Evolutionary conservation across 1,140 invertebrate genomes (phyloP).

Genomic region (Andricus grossulariae): DNA sequence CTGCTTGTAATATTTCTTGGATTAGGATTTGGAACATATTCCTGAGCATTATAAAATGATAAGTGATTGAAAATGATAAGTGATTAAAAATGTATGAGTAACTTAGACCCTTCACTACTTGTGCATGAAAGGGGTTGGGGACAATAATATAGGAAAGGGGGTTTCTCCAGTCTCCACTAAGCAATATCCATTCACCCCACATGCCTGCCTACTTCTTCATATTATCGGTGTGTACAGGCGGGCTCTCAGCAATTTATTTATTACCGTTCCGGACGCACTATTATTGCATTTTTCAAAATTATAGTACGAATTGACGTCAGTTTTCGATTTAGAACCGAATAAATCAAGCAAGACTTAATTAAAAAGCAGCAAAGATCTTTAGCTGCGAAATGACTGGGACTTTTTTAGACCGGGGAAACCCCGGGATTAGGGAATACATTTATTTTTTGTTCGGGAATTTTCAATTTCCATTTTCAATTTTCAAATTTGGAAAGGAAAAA

Average conservation of each 20-base stretch:
- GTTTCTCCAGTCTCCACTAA: conserved; percentile 66
- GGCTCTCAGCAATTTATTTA: conserved; percentile 76
- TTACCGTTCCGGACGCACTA: conserved; percentile 71
- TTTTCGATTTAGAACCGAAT: not conserved
- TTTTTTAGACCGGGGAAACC: too few relatives aligned
- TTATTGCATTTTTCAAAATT: conserved; percentile 75
- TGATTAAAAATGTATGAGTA: conserved; percentile 28
- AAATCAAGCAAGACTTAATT: conserved; percentile 25
- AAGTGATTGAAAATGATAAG: not conserved
- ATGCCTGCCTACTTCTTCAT: conserved; percentile 72
- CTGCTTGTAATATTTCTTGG: too few relatives aligned
- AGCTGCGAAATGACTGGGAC: too few relatives aligned
- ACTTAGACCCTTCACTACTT: conserved; percentile 59
- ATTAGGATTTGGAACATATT: too few relatives aligned
- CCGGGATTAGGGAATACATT: too few relatives aligned
- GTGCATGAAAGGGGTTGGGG: conserved; percentile 64
- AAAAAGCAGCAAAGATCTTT: not conserved
- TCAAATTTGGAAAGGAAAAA: too few relatives aligned
- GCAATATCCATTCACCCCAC: conserved; percentile 74
- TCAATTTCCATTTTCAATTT: too few relatives aligned
- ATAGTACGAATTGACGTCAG: conserved; percentile 47
- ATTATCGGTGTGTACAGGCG: conserved; percentile 70
- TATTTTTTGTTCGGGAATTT: too few relatives aligned
- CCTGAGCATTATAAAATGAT: not conserved
- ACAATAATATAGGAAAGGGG: conserved; percentile 73